Base-by-base conservation (phyloP, 1,140 invertebrate species). In the Micrasema minimum region DNA sequence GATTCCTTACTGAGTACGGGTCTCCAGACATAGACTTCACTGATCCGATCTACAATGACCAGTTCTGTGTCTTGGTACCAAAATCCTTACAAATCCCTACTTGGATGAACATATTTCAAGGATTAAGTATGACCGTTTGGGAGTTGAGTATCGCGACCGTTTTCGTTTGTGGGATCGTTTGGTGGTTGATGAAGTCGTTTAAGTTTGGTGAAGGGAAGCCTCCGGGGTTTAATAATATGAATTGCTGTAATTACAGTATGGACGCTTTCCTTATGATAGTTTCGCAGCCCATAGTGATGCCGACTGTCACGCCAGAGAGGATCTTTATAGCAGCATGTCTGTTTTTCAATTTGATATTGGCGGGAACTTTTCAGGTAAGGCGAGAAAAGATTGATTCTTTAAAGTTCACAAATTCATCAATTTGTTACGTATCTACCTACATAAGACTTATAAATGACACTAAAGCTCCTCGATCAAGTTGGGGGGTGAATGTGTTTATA, bases 41-140 rank as follows among this genome's bases (percentile, higher is more conserved):
- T 5, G 43, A 45, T 11, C 78, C 79, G 0, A 74, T 80, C 14
- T 78, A 75, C 26, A 79, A 78, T 35, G 84, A 85, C 73, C 57
- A 76, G 20, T 65, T 85, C 11, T 85, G 83, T 72, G 74, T 85
- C 7, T 69, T 83, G 2, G 82, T 81, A 1, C 82, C 84, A 0
- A 82, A 83, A 74, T 77, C 83, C 11, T 23, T 59, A 5, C 72
- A 75, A 23, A 80, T 84, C 71, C 84, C 82, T 0, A 76, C 82
- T 23, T 84, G 82, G 79, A 74, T 81, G 48, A 71, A 77, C 5
- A 78, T 83, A 7, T 82, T 83, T 72, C 55, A 78, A 14, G 71
- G 80, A 22, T 83, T 85, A 55, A 73, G 77, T 41, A 45, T 68
- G 0, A 66, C 71, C 0, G 71, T 82, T 23, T 85, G 82, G 82